phyloP scores from a whole-genome alignment of 2,888 invertebrate species.

The Mayetiola destructor region DNA sequence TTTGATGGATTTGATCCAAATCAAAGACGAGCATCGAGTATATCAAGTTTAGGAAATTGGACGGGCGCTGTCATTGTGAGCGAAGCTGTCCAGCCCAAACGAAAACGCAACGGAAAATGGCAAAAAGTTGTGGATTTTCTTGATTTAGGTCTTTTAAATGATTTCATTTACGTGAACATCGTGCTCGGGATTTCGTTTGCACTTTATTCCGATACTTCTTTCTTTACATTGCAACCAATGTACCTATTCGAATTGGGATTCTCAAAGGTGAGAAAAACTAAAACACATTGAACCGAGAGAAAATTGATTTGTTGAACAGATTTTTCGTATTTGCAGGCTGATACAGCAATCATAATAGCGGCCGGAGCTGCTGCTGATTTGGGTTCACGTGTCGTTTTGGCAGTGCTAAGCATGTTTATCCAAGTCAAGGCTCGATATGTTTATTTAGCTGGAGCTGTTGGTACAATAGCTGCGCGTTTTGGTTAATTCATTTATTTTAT shows the following conservation, averaged over 20 bases:
- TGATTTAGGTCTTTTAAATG: constrained; percentile 47
- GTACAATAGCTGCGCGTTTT: constrained; percentile 50
- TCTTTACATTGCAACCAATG: constrained; percentile 53
- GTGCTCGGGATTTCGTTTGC: constrained; percentile 53
- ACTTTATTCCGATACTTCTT: constrained; percentile 53
- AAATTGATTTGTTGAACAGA: background rate
- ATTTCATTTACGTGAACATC: constrained; percentile 51
- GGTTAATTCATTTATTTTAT: constrained; percentile 34
- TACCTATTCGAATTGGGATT: constrained; percentile 31
- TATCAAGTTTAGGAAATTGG: constrained; percentile 34
- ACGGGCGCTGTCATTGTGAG: constrained; percentile 27
- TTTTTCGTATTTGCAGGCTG: constrained; percentile 31
- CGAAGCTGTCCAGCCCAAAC: background rate
- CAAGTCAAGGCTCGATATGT: constrained; percentile 47
- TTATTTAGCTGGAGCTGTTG: constrained; percentile 48
- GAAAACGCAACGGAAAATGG: too few species aligned
- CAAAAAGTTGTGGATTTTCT: constrained; percentile 44
- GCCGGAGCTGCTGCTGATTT: constrained; percentile 55
- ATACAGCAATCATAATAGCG: constrained; percentile 53
- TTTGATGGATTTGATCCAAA: background rate
- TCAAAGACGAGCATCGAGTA: constrained; percentile 27
- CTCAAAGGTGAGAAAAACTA: constrained; percentile 24
- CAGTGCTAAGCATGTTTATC: constrained; percentile 45
- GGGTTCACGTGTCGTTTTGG: constrained; percentile 46
- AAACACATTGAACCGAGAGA: background rate